Evolutionary conservation across 2,113 vertebrate species (phyloP).

Genomic region (Trichechus manatus): DNA sequence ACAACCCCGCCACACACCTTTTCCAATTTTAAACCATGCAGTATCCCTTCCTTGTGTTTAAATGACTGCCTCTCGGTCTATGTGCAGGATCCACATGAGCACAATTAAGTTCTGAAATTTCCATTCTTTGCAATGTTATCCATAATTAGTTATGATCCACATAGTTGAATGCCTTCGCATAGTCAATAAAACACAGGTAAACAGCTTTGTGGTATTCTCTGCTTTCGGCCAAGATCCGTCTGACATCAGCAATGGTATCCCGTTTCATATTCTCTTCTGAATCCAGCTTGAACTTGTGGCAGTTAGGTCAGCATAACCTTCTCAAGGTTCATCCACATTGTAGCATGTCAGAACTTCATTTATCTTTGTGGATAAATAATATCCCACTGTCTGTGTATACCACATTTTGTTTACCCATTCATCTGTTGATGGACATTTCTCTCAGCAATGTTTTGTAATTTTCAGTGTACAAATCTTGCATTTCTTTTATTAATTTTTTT

Average conservation of each 20-base stretch:
- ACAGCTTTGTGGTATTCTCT: not conserved
- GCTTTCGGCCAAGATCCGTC: too few relatives aligned
- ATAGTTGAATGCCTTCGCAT: not conserved
- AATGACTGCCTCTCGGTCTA: not conserved
- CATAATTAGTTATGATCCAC: not conserved
- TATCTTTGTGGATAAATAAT: not conserved
- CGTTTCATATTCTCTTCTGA: not conserved
- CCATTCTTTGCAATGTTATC: not conserved
- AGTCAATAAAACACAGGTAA: not conserved
- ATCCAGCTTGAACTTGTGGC: not conserved
- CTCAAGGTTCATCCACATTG: not conserved
- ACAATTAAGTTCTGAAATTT: not conserved
- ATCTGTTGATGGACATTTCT: not conserved
- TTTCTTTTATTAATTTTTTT: slow-evolving; percentile 19
- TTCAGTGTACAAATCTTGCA: not conserved
- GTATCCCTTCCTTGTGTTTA: not conserved
- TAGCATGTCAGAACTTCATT: not conserved
- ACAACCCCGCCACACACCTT: not conserved
- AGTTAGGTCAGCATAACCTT: not conserved
- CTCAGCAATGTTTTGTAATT: slow-evolving; percentile 20
- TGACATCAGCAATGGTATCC: not conserved
- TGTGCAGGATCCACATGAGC: not conserved
- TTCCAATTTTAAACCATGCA: not conserved
- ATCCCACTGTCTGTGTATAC: not conserved
- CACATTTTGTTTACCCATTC: not conserved